Percentiles rank a stretch among this genome's conserved stretches.
phyloP scores from a whole-genome alignment of 2,797 vertebrate genomes.

The Remorina albescens region DNA sequence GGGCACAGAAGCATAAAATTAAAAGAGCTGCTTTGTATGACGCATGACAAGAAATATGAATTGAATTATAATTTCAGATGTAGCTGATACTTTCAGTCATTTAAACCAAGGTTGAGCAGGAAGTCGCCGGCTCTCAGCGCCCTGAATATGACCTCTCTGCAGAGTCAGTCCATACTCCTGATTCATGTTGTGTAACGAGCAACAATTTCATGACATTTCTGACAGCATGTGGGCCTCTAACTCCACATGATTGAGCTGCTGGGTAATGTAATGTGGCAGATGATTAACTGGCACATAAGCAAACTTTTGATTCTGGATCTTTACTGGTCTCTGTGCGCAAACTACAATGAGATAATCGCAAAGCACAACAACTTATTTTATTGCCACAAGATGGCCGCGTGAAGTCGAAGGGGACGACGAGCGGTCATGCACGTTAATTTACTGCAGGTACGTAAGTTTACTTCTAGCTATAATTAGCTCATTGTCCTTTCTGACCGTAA shows the following conservation, averaged over 20 bases:
- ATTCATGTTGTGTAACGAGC: background rate
- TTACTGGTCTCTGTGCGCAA: constrained; percentile 14
- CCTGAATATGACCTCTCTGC: background rate
- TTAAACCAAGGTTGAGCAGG: background rate
- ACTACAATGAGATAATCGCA: constrained; percentile 14
- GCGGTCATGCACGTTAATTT: constrained; percentile 28
- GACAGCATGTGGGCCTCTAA: constrained; percentile 35
- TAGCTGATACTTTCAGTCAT: background rate
- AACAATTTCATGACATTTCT: constrained; percentile 14
- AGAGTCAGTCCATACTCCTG: background rate
- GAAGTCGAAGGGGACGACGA: constrained; percentile 8
- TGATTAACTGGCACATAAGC: constrained; percentile 29
- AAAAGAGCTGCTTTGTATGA: background rate
- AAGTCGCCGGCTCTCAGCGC: background rate
- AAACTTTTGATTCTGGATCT: constrained; percentile 10
- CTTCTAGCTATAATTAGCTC: constrained; percentile 74
- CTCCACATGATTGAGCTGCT: constrained; percentile 17
- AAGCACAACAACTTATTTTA: constrained; percentile 3
- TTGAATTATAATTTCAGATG: background rate
- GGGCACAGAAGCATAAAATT: too few relatives aligned
- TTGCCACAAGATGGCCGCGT: background rate
- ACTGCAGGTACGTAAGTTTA: constrained; percentile 56
- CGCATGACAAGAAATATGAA: background rate
- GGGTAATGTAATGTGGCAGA: constrained; percentile 9
- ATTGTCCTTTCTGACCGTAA: constrained; percentile 71